Base-by-base conservation (phyloP, 2,888 invertebrate genomes). In the Notodonta dromedarius region DNA sequence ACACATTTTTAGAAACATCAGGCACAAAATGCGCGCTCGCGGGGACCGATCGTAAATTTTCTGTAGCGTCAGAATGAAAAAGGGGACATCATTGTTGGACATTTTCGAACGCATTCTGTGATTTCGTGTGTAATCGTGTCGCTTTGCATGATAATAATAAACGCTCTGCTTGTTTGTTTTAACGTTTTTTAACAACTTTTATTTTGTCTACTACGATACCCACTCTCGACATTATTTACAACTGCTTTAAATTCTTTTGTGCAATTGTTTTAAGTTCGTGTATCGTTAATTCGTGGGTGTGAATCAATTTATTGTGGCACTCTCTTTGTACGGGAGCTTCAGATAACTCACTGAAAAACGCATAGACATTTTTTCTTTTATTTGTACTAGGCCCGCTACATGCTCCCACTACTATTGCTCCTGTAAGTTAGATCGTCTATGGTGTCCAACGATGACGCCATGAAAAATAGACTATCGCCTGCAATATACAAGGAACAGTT, bases 1-100 rank as follows among this genome's bases (percentile, higher is more conserved):
- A 92, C 93, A 93, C 93, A 92, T 93, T 93, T 93, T 93, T 93
- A 91, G 91, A 90, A 91, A 88, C 92, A 90, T 91, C 93, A 90
- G 90, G 89, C 92, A 87, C 89, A 91, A 89, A 90, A 85, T 88
- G 90, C 86, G 86, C 86, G 86, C 84, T 81, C 85, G 85, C 86
- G 84, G 86, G 88, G 83, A 74, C 82, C 82, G 90, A 84, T 88
- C 89, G 90, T 93, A 92, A 93, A 93, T 93, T 90, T 88, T 83
- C 80, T 83, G 86, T 85, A 91, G 91, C 90, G 93, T 93, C 92
- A 90, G 89, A 88, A 93, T 92, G 89, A 91, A 90, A 91, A 93
- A 92, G 89, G 85, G 88, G 83, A 90, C 88, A 91, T 91, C 89
- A 90, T 90, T 91, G 93, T 92, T 91, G 88, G 87, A 90, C 88